Percentiles rank a stretch among this genome's conserved stretches.
Conservation (phyloP, 37 sponge, comb jelly and placozoan species). For the Axinella damicornis region DNA sequence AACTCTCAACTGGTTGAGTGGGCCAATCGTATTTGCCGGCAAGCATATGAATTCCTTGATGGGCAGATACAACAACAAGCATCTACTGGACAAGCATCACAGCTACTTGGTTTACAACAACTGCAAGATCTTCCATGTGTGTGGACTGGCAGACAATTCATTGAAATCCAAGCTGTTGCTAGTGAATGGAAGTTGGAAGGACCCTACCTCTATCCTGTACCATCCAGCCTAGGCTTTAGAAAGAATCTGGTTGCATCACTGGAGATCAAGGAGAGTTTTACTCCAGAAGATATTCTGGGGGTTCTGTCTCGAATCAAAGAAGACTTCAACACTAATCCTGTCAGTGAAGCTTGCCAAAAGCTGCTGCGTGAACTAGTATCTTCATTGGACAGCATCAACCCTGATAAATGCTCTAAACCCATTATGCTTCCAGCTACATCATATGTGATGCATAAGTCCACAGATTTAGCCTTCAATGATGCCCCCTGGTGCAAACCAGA, state of each 20-base stretch:
- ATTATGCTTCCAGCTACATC: not conserved
- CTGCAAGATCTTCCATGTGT: slow-evolving; percentile 15
- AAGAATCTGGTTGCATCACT: not conserved
- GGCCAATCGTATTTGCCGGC: slow-evolving; percentile 3
- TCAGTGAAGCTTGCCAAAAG: not conserved
- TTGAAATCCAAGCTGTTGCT: not conserved
- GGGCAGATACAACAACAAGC: not conserved
- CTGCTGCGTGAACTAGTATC: not conserved
- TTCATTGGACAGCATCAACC: too few species aligned
- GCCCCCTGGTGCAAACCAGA: slow-evolving; percentile 11
- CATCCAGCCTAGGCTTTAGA: not conserved
- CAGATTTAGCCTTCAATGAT: slow-evolving; percentile 47
- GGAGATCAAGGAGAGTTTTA: not conserved
- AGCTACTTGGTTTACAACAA: not conserved
- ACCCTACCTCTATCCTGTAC: slow-evolving; percentile 10
- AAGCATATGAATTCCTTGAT: slow-evolving; percentile 21
- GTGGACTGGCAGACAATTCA: slow-evolving; percentile 19
- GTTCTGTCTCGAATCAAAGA: not conserved
- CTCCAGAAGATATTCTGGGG: not conserved
- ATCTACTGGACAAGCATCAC: not conserved
- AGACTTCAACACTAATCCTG: not conserved
- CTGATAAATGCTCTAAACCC: not conserved
- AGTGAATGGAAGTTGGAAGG: slow-evolving; percentile 12
- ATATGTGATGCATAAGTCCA: slow-evolving; percentile 8
- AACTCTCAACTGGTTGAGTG: not conserved